Percentiles rank a stretch among this genome's conserved stretches.
phyloP scores from a whole-genome alignment of 92 coral and sea anemone species.

The Diadumene lineata region DNA sequence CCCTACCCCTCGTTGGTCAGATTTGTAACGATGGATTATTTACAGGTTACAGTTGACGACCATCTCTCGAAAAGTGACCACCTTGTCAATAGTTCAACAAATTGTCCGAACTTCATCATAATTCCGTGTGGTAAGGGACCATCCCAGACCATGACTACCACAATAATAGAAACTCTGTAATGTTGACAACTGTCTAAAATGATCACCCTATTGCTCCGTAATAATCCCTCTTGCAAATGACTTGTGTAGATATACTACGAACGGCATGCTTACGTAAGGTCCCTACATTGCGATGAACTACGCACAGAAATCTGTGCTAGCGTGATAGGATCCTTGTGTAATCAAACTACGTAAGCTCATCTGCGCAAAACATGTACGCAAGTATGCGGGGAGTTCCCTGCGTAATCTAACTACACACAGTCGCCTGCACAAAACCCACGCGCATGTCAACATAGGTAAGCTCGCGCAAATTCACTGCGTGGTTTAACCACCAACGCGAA shows the following conservation, averaged over 20 bases:
- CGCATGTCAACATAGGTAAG: not conserved
- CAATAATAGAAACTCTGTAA: no score
- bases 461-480: not conserved
- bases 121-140: no score
- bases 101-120: no score
- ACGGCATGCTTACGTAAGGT: not conserved
- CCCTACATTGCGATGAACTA: not conserved
- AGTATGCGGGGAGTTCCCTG: no score
- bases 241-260: not conserved
- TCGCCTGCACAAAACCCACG: no score
- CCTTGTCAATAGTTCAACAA: no score
- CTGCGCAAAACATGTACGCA: no score
- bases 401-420: not conserved
- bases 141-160: no score
- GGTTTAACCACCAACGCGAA: not conserved
- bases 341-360: not conserved
- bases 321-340: not conserved
- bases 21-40: not conserved
- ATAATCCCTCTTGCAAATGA: no score
- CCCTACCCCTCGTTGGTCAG: not conserved
- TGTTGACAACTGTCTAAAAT: no score
- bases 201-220: not conserved
- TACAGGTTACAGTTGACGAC: not conserved
- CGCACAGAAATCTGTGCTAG: no score
- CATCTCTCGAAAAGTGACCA: no score